Base-by-base conservation (phyloP, 2,888 invertebrate genomes). In the Embidobia sp. region DNA sequence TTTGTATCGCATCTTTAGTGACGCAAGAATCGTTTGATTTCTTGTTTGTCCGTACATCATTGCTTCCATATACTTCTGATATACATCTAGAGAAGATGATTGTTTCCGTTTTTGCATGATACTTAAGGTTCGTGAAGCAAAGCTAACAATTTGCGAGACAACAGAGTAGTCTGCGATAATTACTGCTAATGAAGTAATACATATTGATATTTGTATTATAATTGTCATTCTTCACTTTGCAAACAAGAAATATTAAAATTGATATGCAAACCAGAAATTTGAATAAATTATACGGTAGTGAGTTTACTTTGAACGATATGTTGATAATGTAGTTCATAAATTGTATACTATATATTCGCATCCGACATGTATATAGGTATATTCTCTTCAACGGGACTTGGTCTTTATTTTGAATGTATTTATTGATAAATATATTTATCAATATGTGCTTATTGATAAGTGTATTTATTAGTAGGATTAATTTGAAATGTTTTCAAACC, bases 141-240 rank as follows among this genome's bases (percentile, higher is more conserved):
- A 59, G 33, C 63, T 33, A 44, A 19, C 53, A 67, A 76, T 69
- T 69, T 75, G 42, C 40, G 51, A 11, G 46, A 37, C 70, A 76
- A 70, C 70, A 70, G 29, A 76, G 70, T 76, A 64, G 69, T 46
- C 40, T 16, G 48, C 13, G 13, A 70, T 76, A 69, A 76, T 70
- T 70, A 59, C 46, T 37, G 64, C 63, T 76, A 76, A 76, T 76
- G 55, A 64, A 64, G 57, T 76, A 76, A 76, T 64, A 59, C 70
- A 59, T 63, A 76, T 76, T 64, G 76, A 76, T 76, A 70, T 48
- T 64, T 33, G 55, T 37, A 57, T 44, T 55, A 55, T 69, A 76
- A 76, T 76, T 76, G 76, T 51, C 51, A 66, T 51, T 70, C 33
- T 42, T 51, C 10, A 13, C 22, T 26, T 49, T 31, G 64, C 49